Conservation (phyloP, 2,888 invertebrate species). For the Drosophila yooni region DNA sequence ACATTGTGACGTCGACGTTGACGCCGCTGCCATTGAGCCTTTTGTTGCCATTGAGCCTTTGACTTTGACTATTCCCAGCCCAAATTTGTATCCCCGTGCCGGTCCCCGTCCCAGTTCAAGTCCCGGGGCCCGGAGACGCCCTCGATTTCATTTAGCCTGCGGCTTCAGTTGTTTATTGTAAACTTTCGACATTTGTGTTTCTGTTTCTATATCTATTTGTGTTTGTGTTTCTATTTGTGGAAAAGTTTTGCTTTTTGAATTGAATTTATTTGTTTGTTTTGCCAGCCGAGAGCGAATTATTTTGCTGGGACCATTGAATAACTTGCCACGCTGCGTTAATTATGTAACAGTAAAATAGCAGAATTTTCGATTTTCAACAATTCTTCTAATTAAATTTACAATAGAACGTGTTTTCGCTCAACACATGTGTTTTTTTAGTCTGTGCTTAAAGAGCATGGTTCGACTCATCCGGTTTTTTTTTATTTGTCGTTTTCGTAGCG, state of each 20-base stretch:
- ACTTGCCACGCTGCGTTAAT: constrained; percentile 58
- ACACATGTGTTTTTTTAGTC: constrained; percentile 26
- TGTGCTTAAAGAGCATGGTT: constrained; percentile 33
- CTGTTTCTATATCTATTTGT: constrained; percentile 19
- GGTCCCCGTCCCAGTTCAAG: neutral
- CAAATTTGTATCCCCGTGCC: constrained; percentile 1
- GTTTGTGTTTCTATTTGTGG: constrained; percentile 38
- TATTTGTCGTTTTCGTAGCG: constrained; percentile 1
- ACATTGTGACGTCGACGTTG: constrained; percentile 10
- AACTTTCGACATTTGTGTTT: constrained; percentile 69
- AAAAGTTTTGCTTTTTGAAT: constrained; percentile 69
- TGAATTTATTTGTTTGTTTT: constrained; percentile 77
- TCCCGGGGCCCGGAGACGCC: constrained; percentile 9
- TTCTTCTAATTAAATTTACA: constrained; percentile 61
- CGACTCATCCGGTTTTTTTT: neutral
- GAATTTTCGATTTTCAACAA: constrained; percentile 58
- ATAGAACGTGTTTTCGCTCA: constrained; percentile 15
- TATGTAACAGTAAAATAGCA: constrained; percentile 65
- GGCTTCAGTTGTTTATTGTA: constrained; percentile 58
- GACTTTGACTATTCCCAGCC: constrained; percentile 54
- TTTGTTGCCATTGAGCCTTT: constrained; percentile 55
- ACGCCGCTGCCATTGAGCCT: constrained; percentile 42
- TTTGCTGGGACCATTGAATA: constrained; percentile 52
- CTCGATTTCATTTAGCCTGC: constrained; percentile 37
- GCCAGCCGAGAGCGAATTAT: constrained; percentile 49